Conservation (phyloP, 2,888 invertebrate genomes). For the Xanthia togata region DNA sequence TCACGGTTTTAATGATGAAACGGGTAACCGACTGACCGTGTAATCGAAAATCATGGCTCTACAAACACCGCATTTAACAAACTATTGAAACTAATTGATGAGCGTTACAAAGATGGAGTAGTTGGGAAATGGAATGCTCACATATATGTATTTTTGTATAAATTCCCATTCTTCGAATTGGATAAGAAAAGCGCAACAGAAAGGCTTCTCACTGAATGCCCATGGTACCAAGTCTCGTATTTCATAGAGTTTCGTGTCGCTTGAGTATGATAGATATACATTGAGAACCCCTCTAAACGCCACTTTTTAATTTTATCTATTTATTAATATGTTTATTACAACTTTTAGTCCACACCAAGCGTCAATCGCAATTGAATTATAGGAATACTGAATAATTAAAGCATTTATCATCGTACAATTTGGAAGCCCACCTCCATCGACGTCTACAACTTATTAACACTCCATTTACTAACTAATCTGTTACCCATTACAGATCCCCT, state of each 20-base stretch:
- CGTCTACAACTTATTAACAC: background rate
- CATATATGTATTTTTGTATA: background rate
- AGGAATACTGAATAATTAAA: background rate
- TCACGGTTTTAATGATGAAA: conserved; percentile 52
- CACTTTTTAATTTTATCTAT: no score
- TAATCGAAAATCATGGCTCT: conserved; percentile 59
- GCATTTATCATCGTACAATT: background rate
- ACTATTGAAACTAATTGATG: conserved; percentile 39
- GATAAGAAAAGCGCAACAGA: background rate
- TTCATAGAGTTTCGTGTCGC: background rate
- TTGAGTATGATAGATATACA: background rate
- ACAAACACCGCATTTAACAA: conserved; percentile 49
- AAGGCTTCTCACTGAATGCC: background rate
- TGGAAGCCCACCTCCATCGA: background rate
- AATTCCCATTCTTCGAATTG: background rate
- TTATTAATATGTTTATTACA: no score
- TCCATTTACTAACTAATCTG: conserved; percentile 20
- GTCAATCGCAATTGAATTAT: background rate
- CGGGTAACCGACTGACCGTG: conserved; percentile 46
- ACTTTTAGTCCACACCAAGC: no score
- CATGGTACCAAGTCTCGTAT: background rate
- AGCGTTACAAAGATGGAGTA: conserved; percentile 28
- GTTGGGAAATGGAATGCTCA: conserved; percentile 24
- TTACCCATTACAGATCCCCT: conserved; percentile 81
- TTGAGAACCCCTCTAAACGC: no score